Percentiles rank a stretch among this genome's conserved stretches.
These are phyloP conservation scores for Macaria notata DNA, from an alignment of 2,888 invertebrate species.

Conservation along the genomic window DNA sequence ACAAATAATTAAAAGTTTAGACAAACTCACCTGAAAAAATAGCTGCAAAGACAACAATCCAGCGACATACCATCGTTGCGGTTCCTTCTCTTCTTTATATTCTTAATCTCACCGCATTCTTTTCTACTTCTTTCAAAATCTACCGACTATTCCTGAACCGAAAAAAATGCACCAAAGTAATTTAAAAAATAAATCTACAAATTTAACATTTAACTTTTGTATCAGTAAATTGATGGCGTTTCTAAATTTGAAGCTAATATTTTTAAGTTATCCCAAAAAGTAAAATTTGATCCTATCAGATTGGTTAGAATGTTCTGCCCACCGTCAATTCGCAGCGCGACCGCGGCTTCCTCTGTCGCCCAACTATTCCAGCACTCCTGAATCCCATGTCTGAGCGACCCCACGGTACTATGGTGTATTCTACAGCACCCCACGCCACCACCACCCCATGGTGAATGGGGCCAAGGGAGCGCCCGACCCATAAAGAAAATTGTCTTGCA, in stretches of 20 bases:
- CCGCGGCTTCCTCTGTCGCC: constrained; percentile 44
- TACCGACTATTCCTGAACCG: not conserved
- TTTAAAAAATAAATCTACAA: no score
- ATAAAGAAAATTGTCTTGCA: constrained; percentile 78
- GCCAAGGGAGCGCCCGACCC: constrained; percentile 75
- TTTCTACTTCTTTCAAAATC: not conserved
- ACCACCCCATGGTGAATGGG: constrained; percentile 63
- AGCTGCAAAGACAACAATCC: constrained; percentile 21
- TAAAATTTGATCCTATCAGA: no score
- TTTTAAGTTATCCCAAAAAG: no score
- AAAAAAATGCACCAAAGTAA: no score
- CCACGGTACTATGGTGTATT: constrained; percentile 22
- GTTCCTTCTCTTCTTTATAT: constrained; percentile 4
- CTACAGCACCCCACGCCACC: constrained; percentile 63
- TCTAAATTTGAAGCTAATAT: no score
- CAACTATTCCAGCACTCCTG: constrained; percentile 58
- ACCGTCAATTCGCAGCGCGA: not conserved
- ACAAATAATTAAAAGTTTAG: no score
- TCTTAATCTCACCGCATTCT: constrained; percentile 24
- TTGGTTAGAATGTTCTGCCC: no score
- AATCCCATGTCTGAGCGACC: constrained; percentile 36
- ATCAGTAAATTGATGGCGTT: no score
- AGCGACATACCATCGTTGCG: constrained; percentile 2
- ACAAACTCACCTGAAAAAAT: constrained; percentile 21
- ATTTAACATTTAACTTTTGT: no score